A percentile compares a stretch with the other conserved stretches of the same genome.
These are phyloP conservation scores for Actinernus sp. DNA, from an alignment of 92 coral and sea anemone species.

Conservation along the genomic window DNA sequence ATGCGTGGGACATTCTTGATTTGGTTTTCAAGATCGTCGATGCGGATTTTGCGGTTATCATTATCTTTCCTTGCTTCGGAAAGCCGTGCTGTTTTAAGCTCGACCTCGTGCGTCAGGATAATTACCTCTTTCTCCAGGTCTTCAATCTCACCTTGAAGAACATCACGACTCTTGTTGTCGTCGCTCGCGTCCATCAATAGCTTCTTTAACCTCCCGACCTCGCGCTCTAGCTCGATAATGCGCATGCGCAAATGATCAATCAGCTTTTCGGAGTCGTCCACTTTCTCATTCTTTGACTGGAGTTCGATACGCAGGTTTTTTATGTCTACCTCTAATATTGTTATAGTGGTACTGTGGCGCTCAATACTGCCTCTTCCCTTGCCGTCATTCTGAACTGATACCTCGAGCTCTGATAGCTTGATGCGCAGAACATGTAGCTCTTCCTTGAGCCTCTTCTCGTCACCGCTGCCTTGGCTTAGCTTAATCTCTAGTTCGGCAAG, in stretches of 20 bases:
- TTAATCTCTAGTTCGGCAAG: constrained; percentile 72
- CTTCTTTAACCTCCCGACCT: constrained; percentile 39
- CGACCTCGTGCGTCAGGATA: constrained; percentile 48
- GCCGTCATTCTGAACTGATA: constrained; percentile 1
- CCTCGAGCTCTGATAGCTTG: constrained; percentile 56
- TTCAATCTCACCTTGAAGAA: constrained; percentile 25
- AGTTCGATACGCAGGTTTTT: constrained; percentile 27
- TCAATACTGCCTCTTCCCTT: no score
- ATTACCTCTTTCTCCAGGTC: constrained; percentile 51
- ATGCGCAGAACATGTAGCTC: constrained; percentile 54
- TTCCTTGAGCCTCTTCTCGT: constrained; percentile 58
- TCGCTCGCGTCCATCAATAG: constrained; percentile 25
- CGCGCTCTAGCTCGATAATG: constrained; percentile 50
- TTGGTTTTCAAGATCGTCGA: constrained; percentile 54
- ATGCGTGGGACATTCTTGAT: background rate
- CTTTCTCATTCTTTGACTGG: constrained; percentile 19
- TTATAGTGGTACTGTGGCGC: no score
- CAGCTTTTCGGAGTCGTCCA: constrained; percentile 28
- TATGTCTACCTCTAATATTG: constrained; percentile 32
- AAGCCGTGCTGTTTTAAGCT: constrained; percentile 44
- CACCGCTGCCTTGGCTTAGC: constrained; percentile 65
- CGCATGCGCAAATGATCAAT: constrained; percentile 61
- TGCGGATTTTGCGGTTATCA: constrained; percentile 43
- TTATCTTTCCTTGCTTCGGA: constrained; percentile 57
- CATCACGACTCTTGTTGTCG: constrained; percentile 24